Base-by-base conservation (phyloP, 2,888 invertebrate species). In the Archips crataeganus region DNA sequence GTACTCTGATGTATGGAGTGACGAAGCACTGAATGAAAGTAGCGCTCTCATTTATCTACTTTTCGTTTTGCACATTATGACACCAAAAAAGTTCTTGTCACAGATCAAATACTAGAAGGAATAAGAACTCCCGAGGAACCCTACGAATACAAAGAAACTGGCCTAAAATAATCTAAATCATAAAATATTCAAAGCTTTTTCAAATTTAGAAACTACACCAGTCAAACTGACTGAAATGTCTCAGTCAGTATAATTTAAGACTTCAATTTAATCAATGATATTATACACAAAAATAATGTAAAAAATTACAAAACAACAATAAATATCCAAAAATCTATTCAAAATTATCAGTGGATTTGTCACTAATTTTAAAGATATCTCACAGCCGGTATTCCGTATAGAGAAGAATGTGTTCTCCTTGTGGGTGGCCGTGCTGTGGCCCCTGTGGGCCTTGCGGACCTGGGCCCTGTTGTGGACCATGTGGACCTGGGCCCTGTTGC, bases 271-370 rank as follows among this genome's bases (percentile, higher is more conserved):
- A 45, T 45, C 8, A 54, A 23, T 54, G 6, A 15, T 23, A 54
- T 8, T 15, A 9, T 15, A 54, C 23, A 23, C 6, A 54, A n/a
- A 2, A 15, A 51, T 51, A 23, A 54, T 54, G 54, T 54, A 54
- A 54, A 54, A 54, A 23, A 49, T 2, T 13, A 15, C 2, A 23
- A 54, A 54, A 23, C 13, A 54, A 23, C 13, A 9, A 54, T 54
- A 54, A 54, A 54, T 23, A n/a, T 9, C 23, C 15, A 54, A 54
- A 54, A 49, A 9, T 23, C 54, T 54, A 2, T 54, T 54, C 54
- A 54, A 54, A 54, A 54, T 54, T 54, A 54, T 54, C 9, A 54
- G 54, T 54, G 23, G 9, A 54, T 54, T 54, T 54, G 8, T 15
- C 23, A 23, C 15, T 23, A 8, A 54, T 54, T 23, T 54, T 23